These are phyloP conservation scores for Melanargia galathea DNA, from an alignment of 2,888 invertebrate genomes.

Conservation along the genomic window DNA sequence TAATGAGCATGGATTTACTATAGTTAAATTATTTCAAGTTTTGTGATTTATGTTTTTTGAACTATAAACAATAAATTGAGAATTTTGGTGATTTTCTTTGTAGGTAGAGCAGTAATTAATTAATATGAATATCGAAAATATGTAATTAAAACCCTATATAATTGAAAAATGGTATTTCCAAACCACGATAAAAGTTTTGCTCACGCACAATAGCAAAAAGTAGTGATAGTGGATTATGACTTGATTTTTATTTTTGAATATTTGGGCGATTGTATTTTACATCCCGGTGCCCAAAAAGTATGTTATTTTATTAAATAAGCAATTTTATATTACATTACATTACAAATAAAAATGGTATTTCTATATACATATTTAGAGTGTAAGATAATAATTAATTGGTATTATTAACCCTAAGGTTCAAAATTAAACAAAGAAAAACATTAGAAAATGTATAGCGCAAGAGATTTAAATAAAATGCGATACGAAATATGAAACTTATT, in stretches of 20 bases:
- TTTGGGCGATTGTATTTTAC: constrained; percentile 11
- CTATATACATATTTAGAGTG: constrained; percentile 1
- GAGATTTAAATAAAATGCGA: constrained; percentile 9
- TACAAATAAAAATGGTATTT: constrained; percentile 12
- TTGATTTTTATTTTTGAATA: constrained; percentile 7
- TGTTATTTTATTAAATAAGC: not conserved
- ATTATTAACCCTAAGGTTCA: constrained; percentile 13
- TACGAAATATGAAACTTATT: not conserved
- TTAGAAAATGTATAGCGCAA: constrained; percentile 1
- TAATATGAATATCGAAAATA: too few species aligned
- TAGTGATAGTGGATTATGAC: not conserved
- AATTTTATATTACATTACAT: constrained; percentile 7
- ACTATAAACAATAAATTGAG: too few species aligned
- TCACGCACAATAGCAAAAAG: constrained; percentile 22
- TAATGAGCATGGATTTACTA: not conserved
- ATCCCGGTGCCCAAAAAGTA: constrained; percentile 3
- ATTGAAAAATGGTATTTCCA: too few species aligned
- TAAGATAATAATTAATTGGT: constrained; percentile 17
- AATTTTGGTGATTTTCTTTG: too few species aligned
- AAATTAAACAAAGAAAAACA: not conserved
- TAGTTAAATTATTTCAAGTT: not conserved
- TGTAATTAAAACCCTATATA: too few species aligned
- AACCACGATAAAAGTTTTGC: too few species aligned
- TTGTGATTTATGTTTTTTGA: too few species aligned
- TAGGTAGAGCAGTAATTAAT: too few species aligned